A percentile compares a stretch with the other conserved stretches of the same genome.
Conservation (phyloP, 2,797 vertebrate genomes). For the Astyanax mexicanus region DNA sequence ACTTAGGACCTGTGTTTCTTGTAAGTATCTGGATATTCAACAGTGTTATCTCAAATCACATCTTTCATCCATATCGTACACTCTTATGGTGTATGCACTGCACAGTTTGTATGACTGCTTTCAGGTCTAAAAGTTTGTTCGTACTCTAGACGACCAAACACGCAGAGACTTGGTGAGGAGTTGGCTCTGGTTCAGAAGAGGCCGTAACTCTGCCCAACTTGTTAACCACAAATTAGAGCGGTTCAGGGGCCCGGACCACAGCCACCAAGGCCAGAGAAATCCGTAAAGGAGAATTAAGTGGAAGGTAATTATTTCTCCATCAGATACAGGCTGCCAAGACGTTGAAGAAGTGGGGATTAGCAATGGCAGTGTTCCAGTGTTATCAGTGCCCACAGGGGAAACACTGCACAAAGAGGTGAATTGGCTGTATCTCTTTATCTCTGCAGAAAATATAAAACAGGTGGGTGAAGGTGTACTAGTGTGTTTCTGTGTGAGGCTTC, state of each 20-base stretch:
- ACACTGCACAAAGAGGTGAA: constrained; percentile 40
- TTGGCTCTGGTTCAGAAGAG: constrained; percentile 31
- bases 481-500: constrained; percentile 32
- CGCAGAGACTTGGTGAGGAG: constrained; percentile 25
- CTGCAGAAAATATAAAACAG: constrained; percentile 33
- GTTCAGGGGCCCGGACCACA: constrained; percentile 23
- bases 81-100: too few relatives aligned
- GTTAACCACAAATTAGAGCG: constrained; percentile 46
- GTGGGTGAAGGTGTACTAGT: constrained; percentile 12
- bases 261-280: constrained; percentile 50
- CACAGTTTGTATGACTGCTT: too few relatives aligned
- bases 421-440: constrained; percentile 37
- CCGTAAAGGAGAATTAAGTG: constrained; percentile 60
- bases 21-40: too few relatives aligned
- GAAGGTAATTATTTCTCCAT: constrained; percentile 58
- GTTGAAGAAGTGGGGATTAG: constrained; percentile 48
- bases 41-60: too few relatives aligned
- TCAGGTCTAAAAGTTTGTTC: neutral
- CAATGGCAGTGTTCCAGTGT: constrained; percentile 33
- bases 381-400: constrained; percentile 48
- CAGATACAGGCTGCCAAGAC: constrained; percentile 53
- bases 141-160: constrained; percentile 11
- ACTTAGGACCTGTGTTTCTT: too few relatives aligned
- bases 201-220: constrained; percentile 36
- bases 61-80: too few relatives aligned